Evolutionary conservation across 2,888 invertebrate genomes (phyloP).

Genomic region (Netelia melanura): DNA sequence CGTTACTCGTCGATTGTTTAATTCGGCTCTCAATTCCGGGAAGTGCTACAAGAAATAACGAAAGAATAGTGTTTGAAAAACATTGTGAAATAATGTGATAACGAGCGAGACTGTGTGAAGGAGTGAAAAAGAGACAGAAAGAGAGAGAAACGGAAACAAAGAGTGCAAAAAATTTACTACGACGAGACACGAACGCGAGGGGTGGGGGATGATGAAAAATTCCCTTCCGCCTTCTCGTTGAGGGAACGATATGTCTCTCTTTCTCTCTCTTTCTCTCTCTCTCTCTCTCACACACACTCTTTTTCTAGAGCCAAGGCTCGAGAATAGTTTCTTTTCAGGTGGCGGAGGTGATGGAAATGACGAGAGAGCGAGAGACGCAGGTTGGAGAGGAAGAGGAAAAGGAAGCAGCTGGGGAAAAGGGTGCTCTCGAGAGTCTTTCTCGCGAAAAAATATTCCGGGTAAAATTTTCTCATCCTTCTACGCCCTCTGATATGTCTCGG

Average conservation of each 20-base stretch:
- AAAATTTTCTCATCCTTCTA: conserved; percentile 39
- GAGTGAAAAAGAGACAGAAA: background rate
- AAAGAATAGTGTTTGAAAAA: conserved; percentile 15
- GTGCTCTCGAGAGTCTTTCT: conserved; percentile 61
- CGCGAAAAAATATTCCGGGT: conserved; percentile 57
- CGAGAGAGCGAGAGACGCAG: conserved; percentile 47
- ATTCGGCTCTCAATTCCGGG: background rate
- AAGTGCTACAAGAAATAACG: conserved; percentile 7
- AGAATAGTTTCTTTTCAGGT: conserved; percentile 56
- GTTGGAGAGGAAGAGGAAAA: conserved; percentile 65
- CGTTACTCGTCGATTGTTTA: background rate
- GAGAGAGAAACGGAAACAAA: conserved; percentile 20
- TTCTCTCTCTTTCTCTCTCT: conserved; percentile 30
- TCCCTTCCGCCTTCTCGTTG: conserved; percentile 60
- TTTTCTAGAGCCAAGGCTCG: conserved; percentile 28
- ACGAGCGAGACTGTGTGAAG: conserved; percentile 10
- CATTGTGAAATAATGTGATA: conserved; percentile 39
- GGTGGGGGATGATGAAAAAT: conserved; percentile 63
- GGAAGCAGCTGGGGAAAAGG: conserved; percentile 56
- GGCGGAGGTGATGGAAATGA: conserved; percentile 44
- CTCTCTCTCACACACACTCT: conserved; percentile 20
- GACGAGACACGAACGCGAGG: conserved; percentile 25
- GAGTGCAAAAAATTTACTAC: conserved; percentile 25
- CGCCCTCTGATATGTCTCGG: conserved; percentile 9
- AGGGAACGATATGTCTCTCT: conserved; percentile 55